Percentiles rank a stretch among this genome's conserved stretches.
Evolutionary conservation across 1,140 invertebrate genomes (phyloP).

Genomic region (Rhopalosiphum maidis): DNA sequence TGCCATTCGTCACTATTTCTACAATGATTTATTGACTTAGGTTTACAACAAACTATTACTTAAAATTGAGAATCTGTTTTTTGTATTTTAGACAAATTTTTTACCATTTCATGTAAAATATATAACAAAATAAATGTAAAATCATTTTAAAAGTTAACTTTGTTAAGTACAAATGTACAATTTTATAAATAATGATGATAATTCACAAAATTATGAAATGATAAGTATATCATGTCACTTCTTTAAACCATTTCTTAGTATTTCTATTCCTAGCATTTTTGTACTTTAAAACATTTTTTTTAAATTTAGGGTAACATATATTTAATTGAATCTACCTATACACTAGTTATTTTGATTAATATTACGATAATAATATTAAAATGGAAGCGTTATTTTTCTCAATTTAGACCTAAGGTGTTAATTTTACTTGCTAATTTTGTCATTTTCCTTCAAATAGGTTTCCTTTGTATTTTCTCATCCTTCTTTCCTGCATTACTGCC

Average conservation of each 20-base stretch:
- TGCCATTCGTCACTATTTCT: background rate
- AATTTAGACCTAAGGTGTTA: background rate
- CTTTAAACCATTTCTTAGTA: background rate
- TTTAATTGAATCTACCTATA: background rate
- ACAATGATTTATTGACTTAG: background rate
- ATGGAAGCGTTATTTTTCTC: background rate
- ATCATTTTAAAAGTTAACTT: too few relatives aligned
- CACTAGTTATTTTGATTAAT: background rate
- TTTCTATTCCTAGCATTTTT: background rate
- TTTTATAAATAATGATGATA: too few relatives aligned
- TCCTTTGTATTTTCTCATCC: conserved; percentile 48
- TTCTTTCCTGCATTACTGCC: conserved; percentile 43
- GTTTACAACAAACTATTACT: too few relatives aligned
- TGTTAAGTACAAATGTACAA: too few relatives aligned
- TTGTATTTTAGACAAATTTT: background rate
- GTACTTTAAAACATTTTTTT: too few relatives aligned
- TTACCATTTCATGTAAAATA: background rate
- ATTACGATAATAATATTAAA: background rate
- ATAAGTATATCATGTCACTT: background rate
- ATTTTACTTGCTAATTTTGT: conserved; percentile 42
- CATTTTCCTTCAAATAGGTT: conserved; percentile 52
- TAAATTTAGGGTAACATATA: background rate
- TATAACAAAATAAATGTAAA: background rate
- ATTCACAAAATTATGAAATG: background rate
- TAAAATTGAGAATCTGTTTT: background rate